phyloP scores from a whole-genome alignment of 2,888 invertebrate genomes.

The Oegoconia quadripuncta region DNA sequence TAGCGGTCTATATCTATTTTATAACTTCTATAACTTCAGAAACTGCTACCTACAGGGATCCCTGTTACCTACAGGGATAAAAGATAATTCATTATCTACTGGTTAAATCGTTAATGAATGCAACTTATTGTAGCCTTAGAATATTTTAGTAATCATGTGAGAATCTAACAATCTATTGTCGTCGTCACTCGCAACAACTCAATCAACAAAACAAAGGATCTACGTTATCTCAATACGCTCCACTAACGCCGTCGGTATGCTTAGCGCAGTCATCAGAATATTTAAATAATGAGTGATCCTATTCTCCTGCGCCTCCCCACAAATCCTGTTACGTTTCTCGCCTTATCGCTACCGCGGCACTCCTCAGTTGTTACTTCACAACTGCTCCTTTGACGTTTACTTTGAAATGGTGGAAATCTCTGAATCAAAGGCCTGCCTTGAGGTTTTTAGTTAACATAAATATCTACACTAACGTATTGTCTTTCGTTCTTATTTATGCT shows the following conservation, averaged over 20 bases:
- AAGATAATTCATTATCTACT: no score
- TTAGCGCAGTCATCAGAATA: constrained; percentile 70
- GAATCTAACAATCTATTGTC: constrained; percentile 6
- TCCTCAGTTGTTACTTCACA: constrained; percentile 46
- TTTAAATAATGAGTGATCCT: constrained; percentile 66
- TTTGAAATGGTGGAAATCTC: constrained; percentile 27
- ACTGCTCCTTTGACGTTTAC: constrained; percentile 27
- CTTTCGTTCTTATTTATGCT: no score
- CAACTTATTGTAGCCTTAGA: no score
- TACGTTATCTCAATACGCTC: constrained; percentile 54
- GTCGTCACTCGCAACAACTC: constrained; percentile 41
- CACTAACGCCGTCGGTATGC: constrained; percentile 57
- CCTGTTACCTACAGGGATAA: no score
- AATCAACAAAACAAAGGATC: constrained; percentile 66
- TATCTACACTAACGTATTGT: no score
- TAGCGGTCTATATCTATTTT: no score
- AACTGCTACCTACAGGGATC: no score
- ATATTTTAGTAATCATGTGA: no score
- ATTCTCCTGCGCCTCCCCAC: constrained; percentile 35
- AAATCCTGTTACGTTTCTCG: constrained; percentile 35
- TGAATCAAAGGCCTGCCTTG: constrained; percentile 12
- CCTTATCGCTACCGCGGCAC: constrained; percentile 66
- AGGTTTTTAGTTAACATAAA: no score
- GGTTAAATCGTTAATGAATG: no score
- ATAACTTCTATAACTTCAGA: no score